These are phyloP conservation scores for Parascotia fuliginaria DNA, from an alignment of 2,888 invertebrate genomes.

Conservation along the genomic window DNA sequence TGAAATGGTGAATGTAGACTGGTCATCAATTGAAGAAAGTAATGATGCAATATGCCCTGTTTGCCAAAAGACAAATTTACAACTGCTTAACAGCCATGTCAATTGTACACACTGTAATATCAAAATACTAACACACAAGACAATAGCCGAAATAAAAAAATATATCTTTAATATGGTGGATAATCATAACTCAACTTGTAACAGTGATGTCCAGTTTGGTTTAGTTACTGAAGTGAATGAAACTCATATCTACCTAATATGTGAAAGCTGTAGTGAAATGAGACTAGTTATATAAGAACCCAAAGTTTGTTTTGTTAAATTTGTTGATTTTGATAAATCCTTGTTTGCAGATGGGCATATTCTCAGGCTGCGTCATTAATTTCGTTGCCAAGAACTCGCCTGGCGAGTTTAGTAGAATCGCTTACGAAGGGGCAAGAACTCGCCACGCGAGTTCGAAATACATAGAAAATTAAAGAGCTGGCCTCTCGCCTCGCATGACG, in stretches of 20 bases:
- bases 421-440: no score
- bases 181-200: conserved; percentile 61
- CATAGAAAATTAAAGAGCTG: no score
- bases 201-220: conserved; percentile 61
- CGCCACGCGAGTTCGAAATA: no score
- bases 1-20: conserved; percentile 67
- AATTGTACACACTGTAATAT: conserved; percentile 69
- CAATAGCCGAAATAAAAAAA: conserved; percentile 59
- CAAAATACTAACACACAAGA: conserved; percentile 56
- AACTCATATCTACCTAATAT: conserved; percentile 71
- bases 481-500: no score
- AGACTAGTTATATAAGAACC: conserved; percentile 41
- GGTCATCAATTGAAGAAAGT: conserved; percentile 68
- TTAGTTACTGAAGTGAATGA: conserved; percentile 61
- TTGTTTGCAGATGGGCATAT: neutral
- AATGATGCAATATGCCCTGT: conserved; percentile 81
- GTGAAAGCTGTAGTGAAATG: conserved; percentile 72
- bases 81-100: conserved; percentile 43
- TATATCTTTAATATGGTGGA: conserved; percentile 59
- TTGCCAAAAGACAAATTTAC: conserved; percentile 75
- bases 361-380: no score
- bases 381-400: no score
- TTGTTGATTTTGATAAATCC: neutral
- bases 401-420: no score
- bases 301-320: neutral